These are phyloP conservation scores for Dolichallabes microphthalmus DNA, from an alignment of 2,113 vertebrate genomes.

Conservation along the genomic window DNA sequence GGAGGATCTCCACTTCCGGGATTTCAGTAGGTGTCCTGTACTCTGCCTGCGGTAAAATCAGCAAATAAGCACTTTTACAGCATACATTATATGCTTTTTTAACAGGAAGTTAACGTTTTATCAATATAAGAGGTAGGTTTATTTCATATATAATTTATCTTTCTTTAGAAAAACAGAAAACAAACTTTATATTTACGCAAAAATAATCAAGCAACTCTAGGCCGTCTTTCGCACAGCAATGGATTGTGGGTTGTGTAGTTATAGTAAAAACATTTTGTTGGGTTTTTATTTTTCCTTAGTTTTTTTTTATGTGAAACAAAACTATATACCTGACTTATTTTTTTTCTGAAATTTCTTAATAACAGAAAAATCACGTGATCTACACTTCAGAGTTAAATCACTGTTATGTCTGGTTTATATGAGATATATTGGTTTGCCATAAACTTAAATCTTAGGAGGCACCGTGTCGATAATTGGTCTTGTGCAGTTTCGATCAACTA, in stretches of 20 bases:
- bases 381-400: neutral
- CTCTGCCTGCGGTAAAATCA: constrained; percentile 20
- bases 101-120: neutral
- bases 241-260: constrained; percentile 54
- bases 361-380: neutral
- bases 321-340: neutral
- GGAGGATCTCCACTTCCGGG: constrained; percentile 52
- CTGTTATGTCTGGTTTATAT: neutral
- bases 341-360: neutral
- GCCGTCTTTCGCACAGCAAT: neutral
- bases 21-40: constrained; percentile 6
- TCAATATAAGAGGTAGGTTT: neutral
- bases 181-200: neutral
- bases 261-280: no score
- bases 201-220: neutral
- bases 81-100: neutral
- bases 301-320: neutral
- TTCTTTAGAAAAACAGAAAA: neutral
- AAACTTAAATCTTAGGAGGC: no score
- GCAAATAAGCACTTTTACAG: neutral
- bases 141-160: neutral
- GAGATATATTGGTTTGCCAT: neutral
- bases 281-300: no score
- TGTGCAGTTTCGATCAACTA: no score
- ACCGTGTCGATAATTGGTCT: no score